These are phyloP conservation scores for Psophia crepitans DNA, from an alignment of 2,113 vertebrate species.

Conservation along the genomic window DNA sequence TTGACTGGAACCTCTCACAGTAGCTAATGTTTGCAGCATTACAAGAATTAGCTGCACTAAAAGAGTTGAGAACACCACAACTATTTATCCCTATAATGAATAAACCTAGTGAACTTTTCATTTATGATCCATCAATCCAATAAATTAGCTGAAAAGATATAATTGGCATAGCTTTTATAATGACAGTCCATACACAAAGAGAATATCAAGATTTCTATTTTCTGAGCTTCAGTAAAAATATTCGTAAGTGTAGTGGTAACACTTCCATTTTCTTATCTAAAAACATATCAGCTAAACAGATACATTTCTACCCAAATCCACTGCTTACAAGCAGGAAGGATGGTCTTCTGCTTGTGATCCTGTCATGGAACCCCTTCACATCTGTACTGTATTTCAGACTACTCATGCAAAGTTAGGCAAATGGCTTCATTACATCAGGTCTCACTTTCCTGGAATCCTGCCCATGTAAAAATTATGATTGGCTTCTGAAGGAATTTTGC, in stretches of 20 bases:
- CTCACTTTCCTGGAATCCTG: background rate
- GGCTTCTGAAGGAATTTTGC: background rate
- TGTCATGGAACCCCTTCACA: background rate
- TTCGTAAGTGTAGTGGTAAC: background rate
- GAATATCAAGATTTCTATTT: background rate
- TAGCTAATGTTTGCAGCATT: background rate
- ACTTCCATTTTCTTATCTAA: background rate
- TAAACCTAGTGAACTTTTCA: background rate
- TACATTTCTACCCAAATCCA: background rate
- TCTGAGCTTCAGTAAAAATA: background rate
- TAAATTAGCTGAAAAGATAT: background rate
- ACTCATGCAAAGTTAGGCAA: background rate
- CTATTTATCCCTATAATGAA: background rate
- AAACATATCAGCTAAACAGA: background rate
- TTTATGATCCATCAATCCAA: background rate
- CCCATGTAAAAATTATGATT: background rate
- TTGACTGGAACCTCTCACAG: background rate
- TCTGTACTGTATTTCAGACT: background rate
- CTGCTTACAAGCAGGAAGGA: background rate
- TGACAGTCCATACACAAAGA: background rate
- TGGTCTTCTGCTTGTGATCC: background rate
- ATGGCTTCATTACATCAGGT: rapidly evolving
- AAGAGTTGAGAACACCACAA: background rate
- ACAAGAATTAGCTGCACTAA: background rate
- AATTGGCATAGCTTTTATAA: background rate